These are phyloP conservation scores for Ctenochaetus hawaiiensis DNA, from an alignment of 2,797 vertebrate genomes.

Conservation along the genomic window DNA sequence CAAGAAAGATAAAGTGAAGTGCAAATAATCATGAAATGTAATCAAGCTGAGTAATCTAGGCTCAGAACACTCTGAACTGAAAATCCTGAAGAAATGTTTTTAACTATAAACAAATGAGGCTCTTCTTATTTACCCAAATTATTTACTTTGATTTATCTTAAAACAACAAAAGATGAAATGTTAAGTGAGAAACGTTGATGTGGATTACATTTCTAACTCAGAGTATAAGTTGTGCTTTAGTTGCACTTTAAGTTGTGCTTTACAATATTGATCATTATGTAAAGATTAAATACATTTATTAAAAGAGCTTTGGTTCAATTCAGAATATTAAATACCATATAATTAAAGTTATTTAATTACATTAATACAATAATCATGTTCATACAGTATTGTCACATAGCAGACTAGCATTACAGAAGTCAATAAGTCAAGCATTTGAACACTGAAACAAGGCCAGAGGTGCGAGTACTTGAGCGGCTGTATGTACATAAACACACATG, in stretches of 20 bases:
- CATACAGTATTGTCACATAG: neutral
- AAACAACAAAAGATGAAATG: neutral
- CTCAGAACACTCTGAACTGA: neutral
- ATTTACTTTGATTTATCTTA: neutral
- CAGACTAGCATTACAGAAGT: neutral
- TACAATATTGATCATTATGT: neutral
- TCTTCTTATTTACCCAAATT: conserved; percentile 2
- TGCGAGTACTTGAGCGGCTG: neutral
- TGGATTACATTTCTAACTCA: neutral
- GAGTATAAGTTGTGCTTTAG: neutral
- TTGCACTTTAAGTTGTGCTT: conserved; percentile 8
- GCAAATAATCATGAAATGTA: neutral
- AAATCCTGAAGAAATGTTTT: neutral
- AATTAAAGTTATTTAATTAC: neutral
- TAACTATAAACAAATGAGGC: too few relatives aligned
- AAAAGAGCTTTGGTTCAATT: neutral
- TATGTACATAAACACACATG: neutral
- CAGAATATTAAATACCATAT: neutral
- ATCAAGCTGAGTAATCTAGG: neutral
- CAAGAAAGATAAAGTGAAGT: neutral
- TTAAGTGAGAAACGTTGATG: neutral
- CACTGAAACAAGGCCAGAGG: neutral
- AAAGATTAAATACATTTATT: neutral
- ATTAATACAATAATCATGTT: conserved; percentile 3
- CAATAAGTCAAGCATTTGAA: neutral